Evolutionary conservation across 2,888 invertebrate genomes (phyloP).

Genomic region (Euclidia mi): DNA sequence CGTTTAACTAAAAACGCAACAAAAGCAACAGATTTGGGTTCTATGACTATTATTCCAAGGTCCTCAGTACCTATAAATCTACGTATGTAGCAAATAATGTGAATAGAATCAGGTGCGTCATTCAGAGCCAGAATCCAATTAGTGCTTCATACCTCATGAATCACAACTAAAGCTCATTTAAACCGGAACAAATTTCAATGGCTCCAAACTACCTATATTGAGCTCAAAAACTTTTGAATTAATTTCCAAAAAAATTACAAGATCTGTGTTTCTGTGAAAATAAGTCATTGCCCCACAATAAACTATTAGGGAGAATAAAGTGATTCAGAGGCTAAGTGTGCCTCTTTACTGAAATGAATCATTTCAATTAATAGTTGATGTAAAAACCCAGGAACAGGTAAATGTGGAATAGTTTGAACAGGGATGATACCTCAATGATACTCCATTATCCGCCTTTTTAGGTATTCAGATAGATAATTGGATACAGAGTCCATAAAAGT

Average conservation of each 20-base stretch:
- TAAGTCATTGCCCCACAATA: slow-evolving; percentile 61
- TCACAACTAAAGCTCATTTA: slow-evolving; percentile 21
- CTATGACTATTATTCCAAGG: too few species aligned
- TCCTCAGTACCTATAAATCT: too few species aligned
- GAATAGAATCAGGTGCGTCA: background rate
- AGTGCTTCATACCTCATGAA: slow-evolving; percentile 20
- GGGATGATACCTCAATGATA: too few species aligned
- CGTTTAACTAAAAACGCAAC: too few species aligned
- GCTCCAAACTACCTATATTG: slow-evolving; percentile 23
- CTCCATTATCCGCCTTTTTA: too few species aligned
- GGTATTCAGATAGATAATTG: too few species aligned
- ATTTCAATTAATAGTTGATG: slow-evolving; percentile 59
- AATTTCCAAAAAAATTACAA: slow-evolving; percentile 28
- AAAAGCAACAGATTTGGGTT: too few species aligned
- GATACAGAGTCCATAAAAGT: too few species aligned
- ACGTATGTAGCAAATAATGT: too few species aligned
- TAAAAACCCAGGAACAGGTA: slow-evolving; percentile 61
- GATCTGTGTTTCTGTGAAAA: slow-evolving; percentile 59
- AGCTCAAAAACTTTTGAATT: slow-evolving; percentile 22
- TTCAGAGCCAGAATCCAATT: slow-evolving; percentile 2
- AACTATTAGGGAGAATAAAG: slow-evolving; percentile 54
- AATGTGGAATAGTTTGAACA: slow-evolving; percentile 7
- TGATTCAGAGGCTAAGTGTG: slow-evolving; percentile 69
- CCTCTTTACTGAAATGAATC: slow-evolving; percentile 68
- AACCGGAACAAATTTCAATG: slow-evolving; percentile 37